Conservation (phyloP, 2,888 invertebrate genomes). For the Yponomeuta sedellus region DNA sequence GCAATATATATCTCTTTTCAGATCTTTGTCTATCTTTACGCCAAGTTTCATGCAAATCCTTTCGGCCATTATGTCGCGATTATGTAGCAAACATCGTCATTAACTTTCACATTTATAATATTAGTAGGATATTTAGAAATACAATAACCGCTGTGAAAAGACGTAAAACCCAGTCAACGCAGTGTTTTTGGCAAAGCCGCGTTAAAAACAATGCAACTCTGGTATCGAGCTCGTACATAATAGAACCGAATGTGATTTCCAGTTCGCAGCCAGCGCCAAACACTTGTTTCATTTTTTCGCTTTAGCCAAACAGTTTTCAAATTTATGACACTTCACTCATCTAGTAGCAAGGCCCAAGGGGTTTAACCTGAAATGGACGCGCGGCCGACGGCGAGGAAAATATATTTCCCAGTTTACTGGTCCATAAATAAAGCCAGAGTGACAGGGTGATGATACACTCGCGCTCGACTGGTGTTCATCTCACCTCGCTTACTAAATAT, state of each 20-base stretch:
- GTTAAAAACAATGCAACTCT: neutral
- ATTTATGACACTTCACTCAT: conserved; percentile 74
- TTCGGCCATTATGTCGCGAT: no score
- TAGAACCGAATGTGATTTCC: conserved; percentile 18
- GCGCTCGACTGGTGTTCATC: conserved; percentile 60
- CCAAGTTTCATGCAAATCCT: no score
- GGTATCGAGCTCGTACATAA: conserved; percentile 9
- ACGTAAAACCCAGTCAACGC: neutral
- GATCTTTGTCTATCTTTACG: no score
- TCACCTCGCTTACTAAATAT: conserved; percentile 65
- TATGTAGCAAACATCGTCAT: no score
- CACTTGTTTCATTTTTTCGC: conserved; percentile 67
- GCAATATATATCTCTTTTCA: no score
- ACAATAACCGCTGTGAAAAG: neutral
- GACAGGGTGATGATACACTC: conserved; percentile 74
- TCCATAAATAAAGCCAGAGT: conserved; percentile 73
- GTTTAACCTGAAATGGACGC: conserved; percentile 74
- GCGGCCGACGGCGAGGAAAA: conserved; percentile 66
- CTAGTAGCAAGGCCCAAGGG: conserved; percentile 69
- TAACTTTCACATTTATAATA: no score
- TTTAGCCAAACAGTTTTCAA: conserved; percentile 69
- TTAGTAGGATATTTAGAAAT: neutral
- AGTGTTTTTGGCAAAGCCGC: neutral
- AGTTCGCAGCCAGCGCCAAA: conserved; percentile 47
- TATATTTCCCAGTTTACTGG: conserved; percentile 76